Evolutionary conservation across 2,888 invertebrate genomes (phyloP).

Genomic region (Actias luna): DNA sequence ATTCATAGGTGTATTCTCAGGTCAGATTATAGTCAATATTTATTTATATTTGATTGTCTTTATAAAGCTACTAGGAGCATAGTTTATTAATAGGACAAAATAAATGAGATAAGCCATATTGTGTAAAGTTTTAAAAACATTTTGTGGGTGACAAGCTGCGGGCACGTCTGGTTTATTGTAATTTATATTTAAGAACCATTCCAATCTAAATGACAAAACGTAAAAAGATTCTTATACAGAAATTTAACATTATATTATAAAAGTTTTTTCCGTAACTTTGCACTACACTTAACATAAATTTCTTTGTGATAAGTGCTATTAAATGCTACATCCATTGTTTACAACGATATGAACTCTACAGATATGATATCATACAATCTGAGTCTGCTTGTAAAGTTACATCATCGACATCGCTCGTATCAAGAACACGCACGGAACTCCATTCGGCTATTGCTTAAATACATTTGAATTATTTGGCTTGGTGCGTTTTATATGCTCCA

Average conservation of each 20-base stretch:
- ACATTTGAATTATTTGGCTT: not conserved
- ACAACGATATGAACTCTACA: conserved; percentile 24
- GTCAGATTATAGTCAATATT: too few relatives aligned
- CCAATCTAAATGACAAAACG: not conserved
- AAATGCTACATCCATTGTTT: conserved; percentile 14
- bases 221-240: not conserved
- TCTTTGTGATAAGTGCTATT: conserved; percentile 10
- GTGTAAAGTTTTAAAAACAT: too few relatives aligned
- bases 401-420: conserved; percentile 34
- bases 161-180: too few relatives aligned
- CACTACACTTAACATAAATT: not conserved
- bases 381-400: conserved; percentile 39
- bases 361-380: conserved; percentile 42
- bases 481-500: not conserved
- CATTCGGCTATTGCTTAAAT: conserved; percentile 3
- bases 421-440: conserved; percentile 15
- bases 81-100: too few relatives aligned
- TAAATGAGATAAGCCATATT: too few relatives aligned
- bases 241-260: not conserved
- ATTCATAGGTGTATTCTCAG: too few relatives aligned
- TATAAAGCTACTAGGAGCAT: too few relatives aligned
- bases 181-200: not conserved
- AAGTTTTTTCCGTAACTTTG: not conserved
- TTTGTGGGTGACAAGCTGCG: too few relatives aligned
- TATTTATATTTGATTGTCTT: too few relatives aligned